Base-by-base conservation (phyloP, 2,113 vertebrate genomes). In the Pachypanchax playfairii region DNA sequence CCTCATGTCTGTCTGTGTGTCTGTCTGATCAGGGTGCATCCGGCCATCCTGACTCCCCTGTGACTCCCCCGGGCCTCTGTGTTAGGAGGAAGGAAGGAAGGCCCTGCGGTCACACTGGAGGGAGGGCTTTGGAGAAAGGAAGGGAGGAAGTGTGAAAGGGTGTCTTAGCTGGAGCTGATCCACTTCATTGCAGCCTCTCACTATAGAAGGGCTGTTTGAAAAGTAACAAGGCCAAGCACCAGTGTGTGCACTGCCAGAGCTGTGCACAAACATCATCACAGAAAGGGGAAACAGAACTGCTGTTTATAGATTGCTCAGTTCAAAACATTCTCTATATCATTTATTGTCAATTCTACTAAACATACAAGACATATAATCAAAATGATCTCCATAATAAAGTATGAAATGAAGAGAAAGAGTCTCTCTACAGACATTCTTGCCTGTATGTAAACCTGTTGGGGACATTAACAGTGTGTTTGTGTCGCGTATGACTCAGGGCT, bases 101-200 rank as follows among this genome's bases (percentile, higher is more conserved):
- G 58, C 68, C 57, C 77, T 66, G 85, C 8, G 51, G 82, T 79
- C 73, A 75, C 71, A 75, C 50, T 64, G 51, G 63, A 81, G 85
- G 87, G 79, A 86, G 75, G 85, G 74, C 85, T 85, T 53, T 65
- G 44, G 74, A 73, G 82, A 79, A 77, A 82, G 62, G 75, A 73
- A 82, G 82, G 83, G 86, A 85, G 89, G 88, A 90, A 89, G 82
- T 72, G 71, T 83, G 77, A 83, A 70, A 89, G 87, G 82, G 81
- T 85, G 83, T 84, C 88, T 85, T 87, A 82, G 88, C 83, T 88
- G 87, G 84, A 87, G 82, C 67, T 69, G 68, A 88, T 90, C 78
- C 79, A 75, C 82, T 84, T 70, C 75, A 82, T 46, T 77, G 77
- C 74, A 83, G 73, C 79, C 73, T 76, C 77, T 83, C 75, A 84